Percentiles rank a stretch among this genome's conserved stretches.
phyloP scores from a whole-genome alignment of 1,140 invertebrate genomes.

The Propsilocerus akamusi region DNA sequence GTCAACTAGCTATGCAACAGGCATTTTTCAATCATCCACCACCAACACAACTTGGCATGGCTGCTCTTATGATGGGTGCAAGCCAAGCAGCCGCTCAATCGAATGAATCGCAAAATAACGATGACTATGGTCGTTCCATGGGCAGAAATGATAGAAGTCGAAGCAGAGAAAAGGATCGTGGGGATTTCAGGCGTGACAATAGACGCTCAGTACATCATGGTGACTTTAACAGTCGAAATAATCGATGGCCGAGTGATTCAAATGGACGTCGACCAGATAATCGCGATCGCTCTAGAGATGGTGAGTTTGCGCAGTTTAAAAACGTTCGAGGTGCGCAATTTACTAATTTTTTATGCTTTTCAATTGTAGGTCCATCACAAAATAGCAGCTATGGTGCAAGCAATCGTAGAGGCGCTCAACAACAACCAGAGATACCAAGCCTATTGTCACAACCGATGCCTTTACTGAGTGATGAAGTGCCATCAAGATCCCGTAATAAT shows the following conservation, averaged over 20 bases:
- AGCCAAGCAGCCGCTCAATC: constrained; percentile 8
- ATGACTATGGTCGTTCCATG: constrained; percentile 8
- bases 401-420: not conserved
- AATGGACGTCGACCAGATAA: constrained; percentile 10
- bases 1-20: constrained; percentile 13
- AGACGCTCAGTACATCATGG: constrained; percentile 6
- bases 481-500: constrained; percentile 12
- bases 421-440: constrained; percentile 1
- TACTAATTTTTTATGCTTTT: constrained; percentile 10
- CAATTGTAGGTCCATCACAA: too few species aligned
- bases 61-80: constrained; percentile 8
- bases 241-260: constrained; percentile 5
- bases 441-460: not conserved
- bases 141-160: constrained; percentile 12
- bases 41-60: not conserved
- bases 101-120: constrained; percentile 8
- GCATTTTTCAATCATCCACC: constrained; percentile 22
- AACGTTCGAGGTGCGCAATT: not conserved
- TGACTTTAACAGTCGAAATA: constrained; percentile 7
- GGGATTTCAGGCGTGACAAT: constrained; percentile 8
- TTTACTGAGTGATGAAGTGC: not conserved
- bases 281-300: constrained; percentile 7
- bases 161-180: constrained; percentile 10
- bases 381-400: not conserved
- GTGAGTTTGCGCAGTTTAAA: constrained; percentile 5